Base-by-base conservation (phyloP, 1,140 invertebrate species). In the Mamestra configurata region DNA sequence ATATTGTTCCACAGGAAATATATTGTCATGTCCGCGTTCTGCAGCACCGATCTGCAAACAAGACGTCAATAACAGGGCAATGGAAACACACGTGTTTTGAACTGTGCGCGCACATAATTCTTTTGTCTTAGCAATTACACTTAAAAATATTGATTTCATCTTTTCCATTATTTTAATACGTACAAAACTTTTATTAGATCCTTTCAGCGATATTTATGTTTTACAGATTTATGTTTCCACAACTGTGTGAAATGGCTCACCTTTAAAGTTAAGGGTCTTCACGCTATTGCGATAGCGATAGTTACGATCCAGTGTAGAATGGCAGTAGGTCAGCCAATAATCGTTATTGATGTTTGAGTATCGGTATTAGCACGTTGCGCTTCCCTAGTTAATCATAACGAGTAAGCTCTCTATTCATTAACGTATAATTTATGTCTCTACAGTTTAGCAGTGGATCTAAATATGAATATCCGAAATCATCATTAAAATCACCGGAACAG, bases 121-220 rank as follows among this genome's bases (percentile, higher is more conserved):
- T 93, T 92, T 90, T 92, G 90, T 91, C 85, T 88, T 80, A 82
- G 89, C 90, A 91, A 91, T 93, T 92, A 92, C 90, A 92, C 86
- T 92, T 89, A 88, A 93, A 93, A 92, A 92, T 90, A 93, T 92
- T 89, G 91, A 93, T 93, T 90, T 90, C 86, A 91, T 92, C 90
- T 89, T 87, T 83, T 79, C 66, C 82, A 79, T 80, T 82, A 79
- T 83, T 85, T 78, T 76, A 73, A 72, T 79, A 71, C 18, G 59
- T 49, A 64, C 55, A 68, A 66, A 77, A 77, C 61, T 68, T 77
- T 77, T 77, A 66, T 51, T 68, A 55, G 75, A 77, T 77, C 59
- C 43, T 66, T 66, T 77, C 75, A 55, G 18, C 49, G 70, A 72
- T 72, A 61, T 75, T 46, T 51, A 68, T 66, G 40, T 53, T 77